Evolutionary conservation across 2,888 invertebrate species (phyloP).

Genomic region (Drosophila yooni): DNA sequence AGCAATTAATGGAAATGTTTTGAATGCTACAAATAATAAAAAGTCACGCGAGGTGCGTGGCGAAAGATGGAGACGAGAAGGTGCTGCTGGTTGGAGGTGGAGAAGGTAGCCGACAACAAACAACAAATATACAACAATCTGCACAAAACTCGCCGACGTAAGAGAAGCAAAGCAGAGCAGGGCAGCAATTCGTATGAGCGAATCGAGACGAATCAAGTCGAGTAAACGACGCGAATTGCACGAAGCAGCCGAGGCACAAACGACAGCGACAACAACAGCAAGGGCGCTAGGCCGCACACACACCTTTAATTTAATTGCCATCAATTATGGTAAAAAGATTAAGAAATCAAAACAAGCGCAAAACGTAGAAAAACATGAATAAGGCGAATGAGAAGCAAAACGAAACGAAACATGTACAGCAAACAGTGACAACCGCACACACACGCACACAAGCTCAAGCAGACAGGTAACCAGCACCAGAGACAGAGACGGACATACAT

Average conservation of each 20-base stretch:
- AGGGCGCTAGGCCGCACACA: conserved; percentile 65
- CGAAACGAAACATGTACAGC: conserved; percentile 52
- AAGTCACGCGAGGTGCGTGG: conserved; percentile 56
- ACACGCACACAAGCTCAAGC: conserved; percentile 17
- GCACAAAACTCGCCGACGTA: conserved; percentile 14
- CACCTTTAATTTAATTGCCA: conserved; percentile 81
- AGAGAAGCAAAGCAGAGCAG: conserved; percentile 25
- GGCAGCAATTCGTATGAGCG: conserved; percentile 40
- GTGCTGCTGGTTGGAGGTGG: conserved; percentile 4
- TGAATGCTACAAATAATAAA: conserved; percentile 59
- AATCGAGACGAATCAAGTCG: conserved; percentile 12
- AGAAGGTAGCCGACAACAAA: conserved; percentile 39
- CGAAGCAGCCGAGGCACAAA: conserved; percentile 50
- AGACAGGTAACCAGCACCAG: conserved; percentile 33
- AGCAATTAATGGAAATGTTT: conserved; percentile 55
- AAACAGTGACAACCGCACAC: conserved; percentile 25
- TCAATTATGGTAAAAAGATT: conserved; percentile 82
- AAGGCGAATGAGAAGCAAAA: conserved; percentile 66
- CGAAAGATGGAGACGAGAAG: conserved; percentile 1
- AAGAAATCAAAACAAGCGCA: conserved; percentile 82
- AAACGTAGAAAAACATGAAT: conserved; percentile 70
- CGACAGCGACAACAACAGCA: conserved; percentile 40
- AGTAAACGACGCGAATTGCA: conserved; percentile 19
- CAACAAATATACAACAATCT: conserved; percentile 36
- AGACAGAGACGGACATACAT: conserved; percentile 40